Evolutionary conservation across 1,140 invertebrate genomes (phyloP), one percentile per base, ranked within the genome.

Genomic region (Drosophila kanapiae): DNA sequence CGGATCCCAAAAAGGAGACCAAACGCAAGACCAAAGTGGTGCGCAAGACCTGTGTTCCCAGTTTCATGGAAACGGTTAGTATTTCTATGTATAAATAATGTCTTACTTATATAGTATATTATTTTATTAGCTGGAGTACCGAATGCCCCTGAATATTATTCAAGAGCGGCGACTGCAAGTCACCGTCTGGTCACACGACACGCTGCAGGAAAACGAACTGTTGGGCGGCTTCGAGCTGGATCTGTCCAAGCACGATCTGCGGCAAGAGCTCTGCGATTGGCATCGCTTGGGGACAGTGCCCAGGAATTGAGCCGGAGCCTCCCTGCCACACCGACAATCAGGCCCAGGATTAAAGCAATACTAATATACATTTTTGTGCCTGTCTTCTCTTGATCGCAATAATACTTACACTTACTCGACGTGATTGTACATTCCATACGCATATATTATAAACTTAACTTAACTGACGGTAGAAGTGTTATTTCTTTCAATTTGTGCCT

Each of bases 51-150:
- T 97, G 97, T 91, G 97, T 99, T 94, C 98, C 98, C 8, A 98
- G 97, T 29, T 99, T 98, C 93, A 99, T 99, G 97, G 98, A 99
- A 95, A 98, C 98, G 96, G 97, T 98, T 93, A 94, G 91, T n/a
- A 6, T 1, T 14, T 18, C 0, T 0, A 6, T 18, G 0, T 4
- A 16, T 8, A 18, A n/a, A 6, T 6, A 6, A 16, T 9, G 10
- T 42, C 2, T 0, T 6, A 4, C 3, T 23, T 23, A 6, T 27
- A 43, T 29, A 7, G 18, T 14, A 1, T 18, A 35, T 10, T 27
- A 16, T 57, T 40, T 62, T 9, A 38, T 6, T 87, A 98, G 97
- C 93, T 99, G 84, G 97, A 98, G 84, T 99, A 98, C 90, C 94
- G 97, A 75, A 95, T 99, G 94, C 95, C 97, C 3, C 86, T 98